phyloP scores from a whole-genome alignment of 2,113 vertebrate species.

The Cynopterus brachyotis region DNA sequence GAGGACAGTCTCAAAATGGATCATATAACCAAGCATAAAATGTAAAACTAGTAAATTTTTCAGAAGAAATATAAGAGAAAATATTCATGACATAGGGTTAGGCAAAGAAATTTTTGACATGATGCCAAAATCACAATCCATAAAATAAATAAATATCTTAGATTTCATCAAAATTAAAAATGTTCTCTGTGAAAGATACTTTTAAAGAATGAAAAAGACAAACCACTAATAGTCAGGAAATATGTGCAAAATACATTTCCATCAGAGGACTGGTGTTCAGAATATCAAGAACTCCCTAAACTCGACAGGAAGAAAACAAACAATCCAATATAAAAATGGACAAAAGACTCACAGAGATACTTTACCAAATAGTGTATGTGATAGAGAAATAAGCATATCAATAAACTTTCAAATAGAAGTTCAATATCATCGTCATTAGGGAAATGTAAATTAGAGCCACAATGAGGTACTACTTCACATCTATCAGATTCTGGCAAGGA shows the following conservation, averaged over 20 bases:
- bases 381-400: background rate
- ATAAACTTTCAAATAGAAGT: background rate
- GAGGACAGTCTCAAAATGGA: background rate
- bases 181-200: background rate
- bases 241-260: background rate
- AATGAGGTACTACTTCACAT: background rate
- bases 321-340: background rate
- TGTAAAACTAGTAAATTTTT: background rate
- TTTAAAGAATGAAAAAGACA: background rate
- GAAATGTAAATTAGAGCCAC: background rate
- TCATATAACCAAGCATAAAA: background rate
- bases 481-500: background rate
- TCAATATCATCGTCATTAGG: background rate
- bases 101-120: background rate
- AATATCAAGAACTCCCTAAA: background rate
- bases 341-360: background rate
- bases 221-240: background rate
- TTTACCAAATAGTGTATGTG: background rate
- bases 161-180: background rate
- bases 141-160: background rate
- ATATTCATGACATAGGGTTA: background rate
- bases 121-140: background rate
- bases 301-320: background rate
- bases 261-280: background rate
- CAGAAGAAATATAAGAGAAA: background rate